Base-by-base conservation (phyloP, 92 coral and sea anemone genomes). In the Muricea muricata region DNA sequence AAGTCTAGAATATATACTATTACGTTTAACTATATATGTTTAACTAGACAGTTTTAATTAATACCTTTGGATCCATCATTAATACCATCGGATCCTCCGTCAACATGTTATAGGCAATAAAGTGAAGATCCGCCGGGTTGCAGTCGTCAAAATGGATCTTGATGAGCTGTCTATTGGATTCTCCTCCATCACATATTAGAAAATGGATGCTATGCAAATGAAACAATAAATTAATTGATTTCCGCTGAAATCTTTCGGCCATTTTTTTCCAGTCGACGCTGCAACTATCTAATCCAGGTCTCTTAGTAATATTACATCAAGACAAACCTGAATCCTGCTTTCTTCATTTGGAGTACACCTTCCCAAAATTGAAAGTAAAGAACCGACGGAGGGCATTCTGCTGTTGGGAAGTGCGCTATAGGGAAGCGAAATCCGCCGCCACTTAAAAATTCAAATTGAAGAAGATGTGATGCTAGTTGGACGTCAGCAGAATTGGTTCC, bases 321-420 rank as follows among this genome's bases (percentile, higher is more conserved):
- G 7, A 42, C n/a, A n/a, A 42, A 58, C 67, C 67, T 58, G 67
- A 58, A 58, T 58, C 25, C 67, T 58, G 67, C 67, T 26, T 26
- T 58, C 67, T 20, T n/a, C n/a, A n/a, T n/a, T n/a, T n/a, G n/a
- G n/a, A n/a, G n/a, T n/a, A n/a, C n/a, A n/a, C n/a, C n/a, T n/a
- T n/a, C n/a, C n/a, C n/a, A n/a, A n/a, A n/a, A n/a, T n/a, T n/a
- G n/a, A n/a, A n/a, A n/a, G n/a, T n/a, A 58, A 18, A 58, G 30
- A 7, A 58, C 67, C 23, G 67, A 58, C 30, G 67, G 67, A 18
- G 67, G 67, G 21, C 67, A 58, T 58, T 58, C 67, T 58, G 67
- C 30, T n/a, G 67, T 58, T 58, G 67, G 67, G n/a, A 58, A 58
- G 30, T 58, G 67, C 67, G 67, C 67, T 20, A 58, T 6, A 58